These are phyloP conservation scores for Sphaerodactylus townsendi DNA, from an alignment of 2,113 vertebrate species.

Conservation along the genomic window DNA sequence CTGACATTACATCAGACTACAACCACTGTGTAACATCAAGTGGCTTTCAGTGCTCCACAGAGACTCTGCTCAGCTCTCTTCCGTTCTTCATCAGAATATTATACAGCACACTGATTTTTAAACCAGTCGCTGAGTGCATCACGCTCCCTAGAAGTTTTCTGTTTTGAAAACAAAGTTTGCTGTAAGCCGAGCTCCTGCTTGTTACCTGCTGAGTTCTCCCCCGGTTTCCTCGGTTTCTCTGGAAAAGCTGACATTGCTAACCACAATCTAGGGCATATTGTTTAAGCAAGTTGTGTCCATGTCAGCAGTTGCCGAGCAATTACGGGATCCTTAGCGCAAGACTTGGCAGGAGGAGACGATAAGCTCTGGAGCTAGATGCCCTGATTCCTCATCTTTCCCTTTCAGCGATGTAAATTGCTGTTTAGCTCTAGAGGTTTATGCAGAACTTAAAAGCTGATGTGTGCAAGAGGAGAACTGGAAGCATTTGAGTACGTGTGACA, in stretches of 20 bases:
- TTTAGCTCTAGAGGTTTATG: not conserved
- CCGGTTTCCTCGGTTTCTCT: not conserved
- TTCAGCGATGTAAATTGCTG: slow-evolving; percentile 11
- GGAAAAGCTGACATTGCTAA: slow-evolving; percentile 11
- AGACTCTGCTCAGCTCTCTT: not conserved
- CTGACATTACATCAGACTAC: too few species aligned
- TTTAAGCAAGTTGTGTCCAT: slow-evolving; percentile 16
- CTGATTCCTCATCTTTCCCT: not conserved
- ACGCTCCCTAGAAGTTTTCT: not conserved
- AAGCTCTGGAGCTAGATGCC: not conserved
- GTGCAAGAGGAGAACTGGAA: not conserved
- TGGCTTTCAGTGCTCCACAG: not conserved
- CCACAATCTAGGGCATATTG: not conserved
- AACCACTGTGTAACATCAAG: not conserved
- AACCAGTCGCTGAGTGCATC: not conserved
- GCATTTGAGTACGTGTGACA: not conserved
- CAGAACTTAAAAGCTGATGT: not conserved
- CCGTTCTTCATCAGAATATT: not conserved
- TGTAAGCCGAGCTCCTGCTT: not conserved
- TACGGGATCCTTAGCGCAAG: not conserved
- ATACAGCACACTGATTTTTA: not conserved
- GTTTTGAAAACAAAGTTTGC: slow-evolving; percentile 12
- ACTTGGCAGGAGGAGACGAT: slow-evolving; percentile 2
- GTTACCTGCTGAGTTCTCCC: not conserved
- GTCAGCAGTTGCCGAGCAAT: slow-evolving; percentile 13